phyloP scores from a whole-genome alignment of 64 coral and sea anemone genomes.

The Anthopleura sola region DNA sequence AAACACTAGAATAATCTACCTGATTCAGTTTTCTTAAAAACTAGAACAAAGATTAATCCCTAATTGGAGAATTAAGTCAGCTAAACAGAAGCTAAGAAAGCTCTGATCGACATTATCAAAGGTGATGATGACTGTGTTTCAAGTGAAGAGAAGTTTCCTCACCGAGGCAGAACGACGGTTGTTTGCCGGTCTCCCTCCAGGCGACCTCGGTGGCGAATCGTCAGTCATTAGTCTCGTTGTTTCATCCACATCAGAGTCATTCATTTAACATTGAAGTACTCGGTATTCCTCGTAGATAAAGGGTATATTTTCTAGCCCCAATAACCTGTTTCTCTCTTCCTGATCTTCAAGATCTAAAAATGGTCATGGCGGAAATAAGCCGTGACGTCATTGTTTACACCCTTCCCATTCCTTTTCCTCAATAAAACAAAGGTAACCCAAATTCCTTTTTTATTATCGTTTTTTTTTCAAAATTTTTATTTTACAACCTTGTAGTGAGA shows the following conservation, averaged over 20 bases:
- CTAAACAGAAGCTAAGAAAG: not conserved
- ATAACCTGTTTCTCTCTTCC: not conserved
- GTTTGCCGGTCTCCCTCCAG: not conserved
- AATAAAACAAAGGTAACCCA: not conserved
- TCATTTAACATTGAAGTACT: conserved; percentile 46
- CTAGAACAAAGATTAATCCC: not conserved
- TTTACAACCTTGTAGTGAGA: too few species aligned
- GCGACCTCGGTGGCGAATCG: conserved; percentile 35
- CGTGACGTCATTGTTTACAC: conserved; percentile 68
- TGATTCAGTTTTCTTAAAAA: not conserved
- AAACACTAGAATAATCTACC: not conserved
- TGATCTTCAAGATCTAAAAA: not conserved
- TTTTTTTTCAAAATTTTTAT: too few species aligned
- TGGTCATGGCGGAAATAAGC: conserved; percentile 55
- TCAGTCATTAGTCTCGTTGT: conserved; percentile 83
- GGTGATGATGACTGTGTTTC: not conserved
- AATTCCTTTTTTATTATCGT: too few species aligned
- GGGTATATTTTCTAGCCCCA: not conserved
- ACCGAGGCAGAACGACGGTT: conserved; percentile 15
- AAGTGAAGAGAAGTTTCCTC: conserved; percentile 33
- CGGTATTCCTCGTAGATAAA: not conserved
- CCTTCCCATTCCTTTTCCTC: not conserved
- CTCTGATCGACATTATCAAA: not conserved
- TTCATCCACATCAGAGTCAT: conserved; percentile 71
- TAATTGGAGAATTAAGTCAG: not conserved